Conservation (phyloP, 2,797 vertebrate genomes). For the Crenuchus spilurus region DNA sequence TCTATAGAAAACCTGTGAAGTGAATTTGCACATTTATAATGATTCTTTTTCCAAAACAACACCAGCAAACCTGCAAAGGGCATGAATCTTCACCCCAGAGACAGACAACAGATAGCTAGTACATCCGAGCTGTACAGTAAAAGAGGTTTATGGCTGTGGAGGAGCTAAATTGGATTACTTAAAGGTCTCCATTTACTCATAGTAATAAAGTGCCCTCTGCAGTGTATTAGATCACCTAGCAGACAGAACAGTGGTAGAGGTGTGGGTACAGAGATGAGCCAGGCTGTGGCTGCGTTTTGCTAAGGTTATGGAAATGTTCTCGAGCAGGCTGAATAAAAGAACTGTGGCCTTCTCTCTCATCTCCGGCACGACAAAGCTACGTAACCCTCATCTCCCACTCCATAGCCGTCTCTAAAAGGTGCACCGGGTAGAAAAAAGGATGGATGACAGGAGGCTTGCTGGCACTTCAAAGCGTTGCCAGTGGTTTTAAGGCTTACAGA, state of each 20-base stretch:
- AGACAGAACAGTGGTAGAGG: constrained; percentile 1
- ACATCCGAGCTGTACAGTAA: constrained; percentile 20
- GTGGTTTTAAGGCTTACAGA: constrained; percentile 29
- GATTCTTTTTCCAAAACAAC: neutral
- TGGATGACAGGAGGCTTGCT: constrained; percentile 32
- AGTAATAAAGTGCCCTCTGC: constrained; percentile 47
- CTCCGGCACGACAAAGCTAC: constrained; percentile 18
- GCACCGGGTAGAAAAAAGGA: constrained; percentile 1
- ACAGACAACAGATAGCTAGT: constrained; percentile 8
- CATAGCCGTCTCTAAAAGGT: constrained; percentile 8
- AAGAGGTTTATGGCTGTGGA: constrained; percentile 40
- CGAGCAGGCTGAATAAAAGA: neutral
- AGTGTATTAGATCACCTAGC: constrained; percentile 41
- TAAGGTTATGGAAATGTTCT: constrained; percentile 16
- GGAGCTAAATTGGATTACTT: constrained; percentile 45
- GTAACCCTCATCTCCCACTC: constrained; percentile 9
- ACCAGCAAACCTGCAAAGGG: neutral
- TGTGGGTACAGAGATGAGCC: constrained; percentile 5
- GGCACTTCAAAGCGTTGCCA: constrained; percentile 49
- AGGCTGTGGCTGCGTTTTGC: neutral
- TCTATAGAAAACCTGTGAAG: too few species aligned
- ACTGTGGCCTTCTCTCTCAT: neutral
- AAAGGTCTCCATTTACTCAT: constrained; percentile 50
- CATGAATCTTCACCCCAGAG: neutral
- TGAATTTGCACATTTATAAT: neutral